Evolutionary conservation across 1,140 invertebrate species (phyloP).

Genomic region (Trichonephila clavipes): DNA sequence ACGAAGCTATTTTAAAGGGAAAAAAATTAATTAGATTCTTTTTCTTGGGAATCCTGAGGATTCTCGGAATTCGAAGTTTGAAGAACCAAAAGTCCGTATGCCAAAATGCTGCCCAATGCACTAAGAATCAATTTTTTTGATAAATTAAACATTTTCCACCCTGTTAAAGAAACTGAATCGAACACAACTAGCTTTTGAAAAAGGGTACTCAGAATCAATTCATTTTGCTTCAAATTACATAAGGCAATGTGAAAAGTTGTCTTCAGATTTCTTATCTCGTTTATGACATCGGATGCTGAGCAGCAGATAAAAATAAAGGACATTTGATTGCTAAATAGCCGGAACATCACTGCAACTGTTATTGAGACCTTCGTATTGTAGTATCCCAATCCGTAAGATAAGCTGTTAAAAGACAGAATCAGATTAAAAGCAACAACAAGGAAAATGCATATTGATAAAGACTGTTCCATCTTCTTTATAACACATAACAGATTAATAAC

Average conservation of each 20-base stretch:
- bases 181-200: background rate
- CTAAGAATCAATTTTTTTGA: background rate
- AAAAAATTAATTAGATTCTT: background rate
- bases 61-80: slow-evolving; percentile 10
- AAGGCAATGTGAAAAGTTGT: background rate
- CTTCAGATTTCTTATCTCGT: background rate
- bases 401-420: slow-evolving; percentile 33
- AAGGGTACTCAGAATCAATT: background rate
- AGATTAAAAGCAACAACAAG: slow-evolving; percentile 26
- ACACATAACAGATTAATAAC: background rate
- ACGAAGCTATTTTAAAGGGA: no score
- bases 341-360: background rate
- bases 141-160: slow-evolving; percentile 59
- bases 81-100: slow-evolving; percentile 52
- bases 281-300: slow-evolving; percentile 30
- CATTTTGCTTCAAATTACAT: background rate
- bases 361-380: background rate
- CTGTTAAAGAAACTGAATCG: slow-evolving; percentile 34
- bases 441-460: slow-evolving; percentile 33
- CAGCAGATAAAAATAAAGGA: slow-evolving; percentile 45
- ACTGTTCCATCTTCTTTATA: slow-evolving; percentile 28
- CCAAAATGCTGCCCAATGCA: slow-evolving; percentile 6
- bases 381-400: slow-evolving; percentile 55
- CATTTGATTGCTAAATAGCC: background rate
- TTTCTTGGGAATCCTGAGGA: background rate